Evolutionary conservation across 2,888 invertebrate genomes (phyloP).

Genomic region (Entomobrya multifasciata): DNA sequence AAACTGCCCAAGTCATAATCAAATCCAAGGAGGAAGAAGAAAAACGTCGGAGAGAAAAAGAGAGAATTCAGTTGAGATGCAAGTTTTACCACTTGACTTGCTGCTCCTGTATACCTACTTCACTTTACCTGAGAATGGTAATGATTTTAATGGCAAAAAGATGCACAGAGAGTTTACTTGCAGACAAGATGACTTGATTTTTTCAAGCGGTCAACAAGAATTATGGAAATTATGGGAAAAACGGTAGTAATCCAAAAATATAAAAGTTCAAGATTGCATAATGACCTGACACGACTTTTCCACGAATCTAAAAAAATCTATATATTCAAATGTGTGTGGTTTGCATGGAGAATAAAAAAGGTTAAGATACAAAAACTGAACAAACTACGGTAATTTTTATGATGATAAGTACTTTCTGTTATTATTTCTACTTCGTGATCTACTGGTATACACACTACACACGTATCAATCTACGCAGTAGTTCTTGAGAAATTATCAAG

Average conservation of each 20-base stretch:
- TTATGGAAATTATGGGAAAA: slow-evolving; percentile 23
- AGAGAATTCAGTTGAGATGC: slow-evolving; percentile 48
- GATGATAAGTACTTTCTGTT: too few species aligned
- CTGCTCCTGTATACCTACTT: slow-evolving; percentile 24
- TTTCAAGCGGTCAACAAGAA: neutral
- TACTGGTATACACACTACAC: too few species aligned
- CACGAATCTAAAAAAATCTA: neutral
- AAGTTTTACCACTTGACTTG: slow-evolving; percentile 31
- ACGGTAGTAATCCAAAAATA: neutral
- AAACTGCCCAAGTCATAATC: slow-evolving; percentile 21
- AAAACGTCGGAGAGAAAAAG: too few species aligned
- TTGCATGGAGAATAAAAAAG: too few species aligned
- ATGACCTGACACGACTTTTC: slow-evolving; percentile 36
- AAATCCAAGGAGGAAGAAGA: neutral
- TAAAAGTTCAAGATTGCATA: slow-evolving; percentile 30
- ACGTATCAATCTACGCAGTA: too few species aligned
- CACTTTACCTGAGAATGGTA: neutral
- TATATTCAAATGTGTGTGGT: neutral
- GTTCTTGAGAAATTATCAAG: slow-evolving; percentile 9
- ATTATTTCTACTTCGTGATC: too few species aligned
- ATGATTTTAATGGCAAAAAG: slow-evolving; percentile 6
- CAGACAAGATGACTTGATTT: neutral
- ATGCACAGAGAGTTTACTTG: neutral
- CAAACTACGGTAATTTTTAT: too few species aligned
- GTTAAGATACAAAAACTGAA: too few species aligned